A percentile compares a stretch with the other conserved stretches of the same genome.
Evolutionary conservation across 2,888 invertebrate genomes (phyloP).

Genomic region (Temnothorax rugatulus): DNA sequence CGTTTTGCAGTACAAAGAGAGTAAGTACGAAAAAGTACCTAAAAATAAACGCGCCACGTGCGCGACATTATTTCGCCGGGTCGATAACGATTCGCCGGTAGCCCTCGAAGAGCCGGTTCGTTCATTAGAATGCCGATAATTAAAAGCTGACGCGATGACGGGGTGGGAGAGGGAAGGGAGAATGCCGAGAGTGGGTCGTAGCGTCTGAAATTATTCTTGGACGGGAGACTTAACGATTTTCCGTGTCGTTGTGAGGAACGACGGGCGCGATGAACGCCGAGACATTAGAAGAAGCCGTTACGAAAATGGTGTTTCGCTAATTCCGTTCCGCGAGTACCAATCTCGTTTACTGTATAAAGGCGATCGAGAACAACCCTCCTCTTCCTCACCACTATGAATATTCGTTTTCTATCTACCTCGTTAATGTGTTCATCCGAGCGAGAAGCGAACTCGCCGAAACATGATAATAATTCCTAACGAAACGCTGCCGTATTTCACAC

Average conservation of each 20-base stretch:
- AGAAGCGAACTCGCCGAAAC: constrained; percentile 29
- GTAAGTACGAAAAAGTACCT: constrained; percentile 89
- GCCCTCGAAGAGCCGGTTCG: constrained; percentile 69
- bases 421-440: constrained; percentile 65
- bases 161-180: constrained; percentile 45
- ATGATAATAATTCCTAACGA: constrained; percentile 47
- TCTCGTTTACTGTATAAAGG: constrained; percentile 67
- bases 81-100: constrained; percentile 77
- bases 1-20: constrained; percentile 98
- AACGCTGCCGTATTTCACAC: constrained; percentile 28
- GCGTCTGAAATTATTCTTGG: constrained; percentile 72
- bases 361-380: constrained; percentile 62
- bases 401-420: constrained; percentile 58
- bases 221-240: constrained; percentile 75
- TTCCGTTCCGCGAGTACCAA: constrained; percentile 58
- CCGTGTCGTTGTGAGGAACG: constrained; percentile 50
- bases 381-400: constrained; percentile 35
- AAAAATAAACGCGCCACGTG: constrained; percentile 41
- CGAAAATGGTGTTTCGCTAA: constrained; percentile 67
- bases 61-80: constrained; percentile 63
- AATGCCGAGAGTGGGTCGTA: constrained; percentile 27
- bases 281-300: constrained; percentile 38
- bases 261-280: constrained; percentile 29
- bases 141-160: constrained; percentile 79
- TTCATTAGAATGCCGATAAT: constrained; percentile 83